Evolutionary conservation across 2,888 invertebrate species (phyloP).

Genomic region (Bombylius discolor): DNA sequence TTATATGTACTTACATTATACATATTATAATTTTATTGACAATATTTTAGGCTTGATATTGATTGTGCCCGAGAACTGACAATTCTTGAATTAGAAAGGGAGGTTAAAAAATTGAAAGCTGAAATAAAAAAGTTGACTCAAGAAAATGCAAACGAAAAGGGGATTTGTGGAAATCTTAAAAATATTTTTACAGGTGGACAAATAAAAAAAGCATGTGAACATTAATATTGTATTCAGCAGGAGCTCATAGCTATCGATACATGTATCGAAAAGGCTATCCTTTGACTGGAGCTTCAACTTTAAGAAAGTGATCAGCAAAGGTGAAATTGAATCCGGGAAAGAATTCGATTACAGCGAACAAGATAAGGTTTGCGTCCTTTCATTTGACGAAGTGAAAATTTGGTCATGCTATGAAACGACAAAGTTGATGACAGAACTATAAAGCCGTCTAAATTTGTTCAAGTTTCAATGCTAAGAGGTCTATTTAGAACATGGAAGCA

Average conservation of each 20-base stretch:
- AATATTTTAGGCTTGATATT: too few relatives aligned
- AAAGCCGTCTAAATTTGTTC: conserved; percentile 5
- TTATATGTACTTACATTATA: too few relatives aligned
- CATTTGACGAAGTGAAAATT: conserved; percentile 13
- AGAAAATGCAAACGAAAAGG: too few relatives aligned
- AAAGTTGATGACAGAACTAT: background rate
- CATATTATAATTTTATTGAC: too few relatives aligned
- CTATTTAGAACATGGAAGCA: conserved; percentile 12
- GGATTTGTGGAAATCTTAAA: background rate
- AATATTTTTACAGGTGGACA: conserved; percentile 10
- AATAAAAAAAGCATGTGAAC: conserved; percentile 6
- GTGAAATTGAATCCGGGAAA: conserved; percentile 8
- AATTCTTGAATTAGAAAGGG: too few relatives aligned
- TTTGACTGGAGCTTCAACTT: conserved; percentile 6
- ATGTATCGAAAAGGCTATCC: conserved; percentile 9
- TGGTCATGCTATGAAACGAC: conserved; percentile 6
- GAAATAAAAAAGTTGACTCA: too few relatives aligned
- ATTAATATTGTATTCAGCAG: conserved; percentile 7
- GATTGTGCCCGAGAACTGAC: too few relatives aligned
- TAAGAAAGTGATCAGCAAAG: conserved; percentile 10
- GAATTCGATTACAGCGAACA: background rate
- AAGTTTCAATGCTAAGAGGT: conserved; percentile 10
- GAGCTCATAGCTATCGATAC: conserved; percentile 4
- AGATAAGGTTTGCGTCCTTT: conserved; percentile 11
- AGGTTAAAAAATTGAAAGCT: too few relatives aligned